Evolutionary conservation across 1,140 invertebrate genomes (phyloP).

Genomic region (Cyclargus thomasi): DNA sequence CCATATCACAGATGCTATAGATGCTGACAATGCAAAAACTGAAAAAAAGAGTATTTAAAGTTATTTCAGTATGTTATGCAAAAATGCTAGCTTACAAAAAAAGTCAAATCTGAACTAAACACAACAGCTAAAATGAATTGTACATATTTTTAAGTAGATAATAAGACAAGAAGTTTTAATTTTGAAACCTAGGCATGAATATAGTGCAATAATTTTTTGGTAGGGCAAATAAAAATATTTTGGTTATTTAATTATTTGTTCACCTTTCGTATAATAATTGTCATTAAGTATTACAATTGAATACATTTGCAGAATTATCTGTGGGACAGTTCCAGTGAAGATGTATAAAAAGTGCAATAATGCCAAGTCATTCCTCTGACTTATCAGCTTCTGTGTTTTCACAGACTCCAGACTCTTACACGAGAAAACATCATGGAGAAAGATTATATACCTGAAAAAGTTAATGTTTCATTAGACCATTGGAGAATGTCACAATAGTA

Average conservation of each 20-base stretch:
- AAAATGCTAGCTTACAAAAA: too few relatives aligned
- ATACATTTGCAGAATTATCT: constrained; percentile 66
- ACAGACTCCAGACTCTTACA: constrained; percentile 61
- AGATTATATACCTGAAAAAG: constrained; percentile 39
- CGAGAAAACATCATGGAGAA: constrained; percentile 58
- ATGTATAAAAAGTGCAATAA: constrained; percentile 64
- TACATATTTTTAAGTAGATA: too few relatives aligned
- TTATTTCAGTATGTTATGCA: too few relatives aligned
- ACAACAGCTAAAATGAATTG: too few relatives aligned
- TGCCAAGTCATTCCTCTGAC: constrained; percentile 62
- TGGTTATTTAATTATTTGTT: not conserved
- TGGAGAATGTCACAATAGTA: too few relatives aligned
- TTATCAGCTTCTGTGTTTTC: constrained; percentile 52
- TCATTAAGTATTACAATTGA: constrained; percentile 56
- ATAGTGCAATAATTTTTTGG: too few relatives aligned
- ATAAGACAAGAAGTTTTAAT: too few relatives aligned
- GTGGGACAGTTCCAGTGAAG: constrained; percentile 64
- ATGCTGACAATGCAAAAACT: constrained; percentile 65
- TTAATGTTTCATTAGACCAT: not conserved
- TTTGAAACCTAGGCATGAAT: too few relatives aligned
- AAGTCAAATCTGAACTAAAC: too few relatives aligned
- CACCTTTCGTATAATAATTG: constrained; percentile 67
- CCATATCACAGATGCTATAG: constrained; percentile 64
- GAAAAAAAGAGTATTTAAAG: too few relatives aligned
- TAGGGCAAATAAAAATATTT: too few relatives aligned